Base-by-base conservation (phyloP, 2,113 vertebrate species). In the Phycodurus eques region DNA sequence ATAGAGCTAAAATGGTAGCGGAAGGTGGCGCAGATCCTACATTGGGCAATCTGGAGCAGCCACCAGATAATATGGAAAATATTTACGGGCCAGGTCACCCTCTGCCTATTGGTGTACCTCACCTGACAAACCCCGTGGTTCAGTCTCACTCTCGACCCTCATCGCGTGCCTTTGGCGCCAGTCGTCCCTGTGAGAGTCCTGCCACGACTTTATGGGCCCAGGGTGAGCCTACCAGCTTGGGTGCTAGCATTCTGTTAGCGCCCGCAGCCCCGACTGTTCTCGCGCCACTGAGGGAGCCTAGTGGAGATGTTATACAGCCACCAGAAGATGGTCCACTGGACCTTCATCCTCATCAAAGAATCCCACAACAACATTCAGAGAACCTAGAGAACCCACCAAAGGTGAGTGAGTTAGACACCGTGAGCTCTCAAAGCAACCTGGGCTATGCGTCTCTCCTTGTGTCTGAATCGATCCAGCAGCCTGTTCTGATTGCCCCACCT, bases 351-450 rank as follows among this genome's bases (percentile, higher is more conserved):
- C 70, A 80, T 11, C 84, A 67, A 68, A 79, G 65, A 10, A 78
- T 73, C 77, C 83, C 78, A 69, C 89, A 92, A 7, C 87, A 90
- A 12, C 80, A 92, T 31, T 96, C 92, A 0, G 98, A 98, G 87
- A 99, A 99, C 77, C 90, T 99, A 22, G 98, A 99, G 85, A 99
- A 98, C 82, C 98, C 97, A 74, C 98, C 97, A 62, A 94, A 95
- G 88, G 89, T 95, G 87, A 94, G 94, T 68, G 94, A 95, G 53
- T 92, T 92, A 19, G 93, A 93, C 68, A 84, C 90, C 2, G 77
- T 89, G 12, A 92, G 90, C 39, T 84, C 92, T 27, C 96, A 96
- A 93, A 93, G 93, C 83, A 93, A 92, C 91, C 92, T 94, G 51
- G 94, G 95, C 83, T 97, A 96, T 67, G 96, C 96, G 5, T 95